phyloP scores from a whole-genome alignment of 2,797 vertebrate genomes.

The Rhinophrynus dorsalis region DNA sequence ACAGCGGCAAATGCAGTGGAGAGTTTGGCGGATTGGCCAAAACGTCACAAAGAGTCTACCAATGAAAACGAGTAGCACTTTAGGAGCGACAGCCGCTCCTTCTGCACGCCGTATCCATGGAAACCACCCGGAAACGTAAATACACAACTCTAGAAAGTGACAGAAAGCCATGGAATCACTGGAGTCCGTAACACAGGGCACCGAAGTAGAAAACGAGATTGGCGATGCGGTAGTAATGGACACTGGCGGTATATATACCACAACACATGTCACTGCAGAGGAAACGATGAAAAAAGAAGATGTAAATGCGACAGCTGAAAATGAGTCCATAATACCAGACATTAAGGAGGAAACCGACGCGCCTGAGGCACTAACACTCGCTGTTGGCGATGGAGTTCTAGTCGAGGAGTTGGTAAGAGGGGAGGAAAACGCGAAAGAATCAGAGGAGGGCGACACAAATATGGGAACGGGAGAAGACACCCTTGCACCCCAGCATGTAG shows the following conservation, averaged over 20 bases:
- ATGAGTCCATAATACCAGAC: too few species aligned
- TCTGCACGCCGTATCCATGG: conserved; percentile 16
- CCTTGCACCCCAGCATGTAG: too few species aligned
- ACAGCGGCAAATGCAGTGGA: conserved; percentile 3
- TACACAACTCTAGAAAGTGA: neutral
- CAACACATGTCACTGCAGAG: neutral
- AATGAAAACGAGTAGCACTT: neutral
- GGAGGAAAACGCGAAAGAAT: accelerated
- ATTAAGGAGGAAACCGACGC: neutral
- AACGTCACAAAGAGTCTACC: neutral
- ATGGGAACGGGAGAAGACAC: neutral
- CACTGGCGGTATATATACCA: neutral
- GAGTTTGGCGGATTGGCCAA: neutral
- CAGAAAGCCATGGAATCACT: neutral
- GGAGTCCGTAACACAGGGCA: neutral
- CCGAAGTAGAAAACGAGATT: too few species aligned
- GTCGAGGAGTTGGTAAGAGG: neutral
- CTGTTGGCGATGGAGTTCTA: too few species aligned
- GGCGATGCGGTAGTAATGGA: too few species aligned
- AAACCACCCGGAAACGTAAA: neutral
- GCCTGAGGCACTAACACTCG: neutral
- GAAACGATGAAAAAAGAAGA: neutral
- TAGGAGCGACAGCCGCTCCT: neutral
- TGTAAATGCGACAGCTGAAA: neutral
- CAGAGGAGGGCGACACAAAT: neutral